Evolutionary conservation across 2,888 invertebrate genomes (phyloP).

Genomic region (Laothoe populi): DNA sequence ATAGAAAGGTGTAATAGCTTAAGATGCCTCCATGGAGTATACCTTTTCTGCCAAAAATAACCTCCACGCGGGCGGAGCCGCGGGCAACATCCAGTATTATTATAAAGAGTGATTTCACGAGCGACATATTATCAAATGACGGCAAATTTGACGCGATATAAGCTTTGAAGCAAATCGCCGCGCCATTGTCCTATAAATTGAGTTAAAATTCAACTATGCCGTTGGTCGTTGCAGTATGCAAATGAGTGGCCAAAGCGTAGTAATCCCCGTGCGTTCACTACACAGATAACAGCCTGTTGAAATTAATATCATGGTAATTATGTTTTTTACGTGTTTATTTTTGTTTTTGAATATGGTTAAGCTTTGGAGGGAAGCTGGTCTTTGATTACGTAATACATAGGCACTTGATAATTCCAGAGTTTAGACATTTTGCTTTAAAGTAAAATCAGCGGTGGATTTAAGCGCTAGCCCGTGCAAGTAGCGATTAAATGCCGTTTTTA

Average conservation of each 20-base stretch:
- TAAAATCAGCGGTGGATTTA: too few relatives aligned
- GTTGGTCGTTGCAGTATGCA: conserved; percentile 20
- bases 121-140: neutral
- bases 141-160: neutral
- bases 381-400: neutral
- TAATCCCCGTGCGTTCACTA: neutral
- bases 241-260: conserved; percentile 9
- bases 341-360: too few relatives aligned
- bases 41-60: too few relatives aligned
- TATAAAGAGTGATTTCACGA: neutral
- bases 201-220: conserved; percentile 32
- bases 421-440: too few relatives aligned
- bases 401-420: neutral
- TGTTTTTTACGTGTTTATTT: neutral
- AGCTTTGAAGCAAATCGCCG: conserved; percentile 21
- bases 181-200: conserved; percentile 27
- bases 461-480: too few relatives aligned
- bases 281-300: neutral
- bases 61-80: too few relatives aligned
- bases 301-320: neutral
- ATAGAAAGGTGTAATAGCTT: too few relatives aligned
- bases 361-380: too few relatives aligned
- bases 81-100: neutral
- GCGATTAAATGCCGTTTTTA: too few relatives aligned
- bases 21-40: too few relatives aligned